Conservation (phyloP, 2,113 vertebrate species). For the human (Homo sapiens) region GRCh38 chr7:27039001-27039500, state of each 20-base stretch:
- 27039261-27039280: conserved; percentile 60
- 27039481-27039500: too few species aligned
- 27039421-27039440: too few species aligned
- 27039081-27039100: conserved; percentile 16
- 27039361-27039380: too few species aligned
- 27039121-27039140: conserved; percentile 31
- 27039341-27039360: too few species aligned
- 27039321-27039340: too few species aligned
- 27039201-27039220: conserved; percentile 59
- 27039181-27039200: conserved; percentile 80
- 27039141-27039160: conserved; percentile 70
- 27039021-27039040: conserved; percentile 15
- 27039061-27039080: conserved; percentile 5
- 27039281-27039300: not conserved
- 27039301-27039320: too few species aligned
- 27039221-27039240: conserved; percentile 72
- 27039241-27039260: conserved; percentile 73
- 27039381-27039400: too few species aligned
- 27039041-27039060: conserved; percentile 52
- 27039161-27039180: conserved; percentile 68
- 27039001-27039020: conserved; percentile 49
- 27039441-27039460: too few species aligned
- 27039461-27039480: too few species aligned
- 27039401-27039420: too few species aligned
- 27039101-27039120: conserved; percentile 60